Conservation (phyloP, 2,797 vertebrate genomes). For the Uromys caudimaculatus region DNA sequence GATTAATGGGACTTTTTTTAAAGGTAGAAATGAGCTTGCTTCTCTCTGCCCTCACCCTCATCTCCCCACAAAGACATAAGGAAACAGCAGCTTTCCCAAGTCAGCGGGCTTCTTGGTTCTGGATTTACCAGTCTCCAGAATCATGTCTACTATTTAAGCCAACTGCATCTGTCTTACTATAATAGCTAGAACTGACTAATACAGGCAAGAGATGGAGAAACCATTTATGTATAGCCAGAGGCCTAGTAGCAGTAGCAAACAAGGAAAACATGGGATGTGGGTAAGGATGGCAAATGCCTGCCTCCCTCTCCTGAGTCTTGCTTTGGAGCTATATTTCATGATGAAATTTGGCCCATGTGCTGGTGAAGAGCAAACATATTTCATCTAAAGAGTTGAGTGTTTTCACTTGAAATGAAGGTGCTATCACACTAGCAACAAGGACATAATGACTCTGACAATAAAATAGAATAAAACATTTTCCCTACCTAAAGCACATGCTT, state of each 20-base stretch:
- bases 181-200: not conserved
- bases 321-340: not conserved
- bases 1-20: not conserved
- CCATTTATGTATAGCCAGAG: not conserved
- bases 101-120: not conserved
- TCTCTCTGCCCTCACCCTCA: not conserved
- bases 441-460: slow-evolving; percentile 19
- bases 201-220: not conserved
- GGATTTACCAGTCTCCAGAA: not conserved
- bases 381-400: not conserved
- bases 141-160: not conserved
- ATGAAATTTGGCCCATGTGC: not conserved
- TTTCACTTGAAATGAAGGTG: slow-evolving; percentile 24
- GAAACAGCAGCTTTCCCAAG: not conserved
- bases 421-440: slow-evolving; percentile 49
- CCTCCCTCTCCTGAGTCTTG: not conserved
- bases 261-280: not conserved
- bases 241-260: not conserved
- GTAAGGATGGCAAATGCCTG: not conserved
- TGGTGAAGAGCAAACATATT: not conserved
- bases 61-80: not conserved
- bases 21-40: not conserved
- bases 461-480: not conserved
- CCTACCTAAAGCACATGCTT: not conserved
- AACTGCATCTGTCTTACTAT: not conserved